phyloP scores from a whole-genome alignment of 2,888 invertebrate genomes.

The Lepidochrysops patricia region DNA sequence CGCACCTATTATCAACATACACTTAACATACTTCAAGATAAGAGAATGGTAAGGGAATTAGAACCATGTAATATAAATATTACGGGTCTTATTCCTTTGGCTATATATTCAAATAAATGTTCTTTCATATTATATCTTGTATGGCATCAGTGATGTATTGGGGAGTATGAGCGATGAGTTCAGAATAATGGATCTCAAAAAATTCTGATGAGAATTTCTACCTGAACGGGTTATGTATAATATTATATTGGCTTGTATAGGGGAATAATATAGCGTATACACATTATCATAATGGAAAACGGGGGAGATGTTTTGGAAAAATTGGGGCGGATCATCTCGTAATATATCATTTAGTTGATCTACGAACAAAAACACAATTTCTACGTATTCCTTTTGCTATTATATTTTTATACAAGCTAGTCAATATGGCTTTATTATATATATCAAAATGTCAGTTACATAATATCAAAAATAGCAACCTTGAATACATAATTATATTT shows the following conservation, averaged over 20 bases:
- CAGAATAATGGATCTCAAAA: background rate
- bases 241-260: background rate
- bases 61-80: background rate
- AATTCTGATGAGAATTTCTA: conserved; percentile 4
- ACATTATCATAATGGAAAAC: background rate
- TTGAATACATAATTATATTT: no score
- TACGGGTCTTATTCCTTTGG: background rate
- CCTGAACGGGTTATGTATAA: conserved; percentile 5
- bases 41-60: background rate
- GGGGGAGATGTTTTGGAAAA: background rate
- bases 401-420: no score
- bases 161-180: conserved; percentile 9
- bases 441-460: no score
- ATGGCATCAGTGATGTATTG: conserved; percentile 4
- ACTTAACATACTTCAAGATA: background rate
- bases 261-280: background rate
- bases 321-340: background rate
- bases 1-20: background rate
- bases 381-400: no score
- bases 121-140: background rate
- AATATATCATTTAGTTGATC: background rate
- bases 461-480: no score
- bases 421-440: no score
- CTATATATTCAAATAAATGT: background rate
- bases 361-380: background rate